Evolutionary conservation across 2,113 vertebrate genomes (phyloP), one percentile per base, ranked within the genome.

Genomic region (Geococcyx californianus): DNA sequence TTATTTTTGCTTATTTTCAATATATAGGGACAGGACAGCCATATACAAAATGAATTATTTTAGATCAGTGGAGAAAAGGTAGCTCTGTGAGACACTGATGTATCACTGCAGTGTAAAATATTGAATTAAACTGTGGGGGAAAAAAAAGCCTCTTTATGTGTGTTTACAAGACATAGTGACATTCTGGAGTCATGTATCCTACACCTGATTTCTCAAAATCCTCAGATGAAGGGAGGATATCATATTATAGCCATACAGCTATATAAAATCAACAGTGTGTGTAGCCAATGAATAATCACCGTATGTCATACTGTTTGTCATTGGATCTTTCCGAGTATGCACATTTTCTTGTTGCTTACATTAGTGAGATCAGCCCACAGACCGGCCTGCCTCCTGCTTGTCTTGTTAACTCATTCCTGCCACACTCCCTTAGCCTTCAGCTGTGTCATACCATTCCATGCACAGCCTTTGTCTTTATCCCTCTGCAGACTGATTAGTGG

Each of bases 311-410:
- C 73, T 94, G 83, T 92, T 90, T 95, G 85, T 94, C 76, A 92
- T 67, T 63, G 54, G 90, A 52, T 79, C 54, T 94, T 91, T 88
- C 73, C 69, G 90, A 92, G 83, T 84, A 72, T 79, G 83, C 66
- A 60, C 62, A 69, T 95, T 95, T 91, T 94, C 45, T 74, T 73
- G 52, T 93, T 96, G 90, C 79, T 91, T 93, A 96, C 52, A 78
- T 90, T 92, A 95, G 51, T 38, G 55, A 85, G 55, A 90, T 84
- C 85, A 87, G 33, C 76, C 73, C 85, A 59, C 68, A 67, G 78
- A 45, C 42, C 76, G 51, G 17, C 25, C 51, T 94, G 81, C 75
- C 54, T 95, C 95, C 89, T 96, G 79, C 67, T 96, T 81, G 33
- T 59, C 56, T 52, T 79, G 16, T 96, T 95, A 92, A 94, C 92